Base-by-base conservation (phyloP, 2,113 vertebrate genomes). In the Nestor notabilis region DNA sequence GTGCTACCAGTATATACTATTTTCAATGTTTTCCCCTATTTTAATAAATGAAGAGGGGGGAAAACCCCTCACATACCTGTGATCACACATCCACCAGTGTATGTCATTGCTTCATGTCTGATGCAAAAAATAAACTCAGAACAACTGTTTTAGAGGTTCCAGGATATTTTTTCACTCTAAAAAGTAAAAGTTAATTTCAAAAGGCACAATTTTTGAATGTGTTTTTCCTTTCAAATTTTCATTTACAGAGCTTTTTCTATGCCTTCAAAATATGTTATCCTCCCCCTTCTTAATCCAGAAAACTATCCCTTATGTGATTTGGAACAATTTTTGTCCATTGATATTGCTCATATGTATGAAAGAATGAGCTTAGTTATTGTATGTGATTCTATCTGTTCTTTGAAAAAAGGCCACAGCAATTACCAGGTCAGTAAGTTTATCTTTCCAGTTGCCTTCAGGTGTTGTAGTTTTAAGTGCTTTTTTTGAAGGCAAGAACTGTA, bases 401-500 rank as follows among this genome's bases (percentile, higher is more conserved):
- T 88, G 69, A 65, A 60, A 92, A 89, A 81, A 82, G 25, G 66
- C 86, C 60, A 47, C 25, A 64, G 84, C 74, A 74, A 89, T 93
- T 94, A 93, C 63, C 53, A 61, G 70, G 61, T 90, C 79, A 95
- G 93, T 89, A 87, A 95, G 91, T 94, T 95, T 55, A 78, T 89
- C 83, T 95, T 95, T 86, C 33, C 27, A 52, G 90, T 89, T 93
- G 61, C 27, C 46, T 92, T 76, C 46, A 68, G 87, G 49, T 82
- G 58, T 8, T 79, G 80, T 37, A 69, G 80, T 79, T 89, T 93
- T 77, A 89, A 94, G 91, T 75, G 93, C 88, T 90, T 88, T 84
- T 84, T 93, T 95, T 94, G 89, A 93, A 79, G 77, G 69, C 41
- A 96, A 61, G 84, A 91, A 56, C 81, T 91, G 66, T 91, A 78